Base-by-base conservation (phyloP, 2,888 invertebrate genomes). In the Lasioglossum oenotherae region DNA sequence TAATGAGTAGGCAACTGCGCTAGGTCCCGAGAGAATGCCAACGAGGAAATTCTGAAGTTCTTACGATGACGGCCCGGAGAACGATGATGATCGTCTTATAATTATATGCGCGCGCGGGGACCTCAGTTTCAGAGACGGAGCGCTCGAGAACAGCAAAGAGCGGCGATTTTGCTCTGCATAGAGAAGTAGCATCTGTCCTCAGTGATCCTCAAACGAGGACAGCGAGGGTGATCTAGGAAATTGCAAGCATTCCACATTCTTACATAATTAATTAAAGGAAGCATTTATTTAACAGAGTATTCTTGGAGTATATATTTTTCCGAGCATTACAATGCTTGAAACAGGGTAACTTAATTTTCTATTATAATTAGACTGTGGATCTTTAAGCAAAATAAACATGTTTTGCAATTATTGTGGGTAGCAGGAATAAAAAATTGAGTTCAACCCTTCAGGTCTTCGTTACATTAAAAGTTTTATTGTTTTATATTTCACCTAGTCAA, bases 1-100 rank as follows among this genome's bases (percentile, higher is more conserved):
- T 88, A 89, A 89, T 87, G 85, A 87, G 88, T 82, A 81, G 80
- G 80, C 84, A 73, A 87, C 85, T 76, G 31, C 69, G 86, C 88
- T 86, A 84, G 88, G 82, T 74, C 72, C 46, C 27, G 49, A 53
- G 67, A 80, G 41, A n/a, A 75, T 73, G 31, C 41, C 35, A 74
- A 78, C 31, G 23, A 44, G 49, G 27, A 69, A 46, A 49, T 69
- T 82, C 82, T 83, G 67, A 84, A 83, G 81, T 88, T 60, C 82
- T 81, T 44, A 80, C 79, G 81, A 78, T 85, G 85, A 86, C 82
- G 86, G 73, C 53, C 81, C 87, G 74, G 88, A 90, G 85, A 82
- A 90, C 88, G 89, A 90, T 91, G 88, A 92, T 91, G 87, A 91
- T 90, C 89, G 87, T 87, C 87, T 86, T 87, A 87, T 91, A 90